Evolutionary conservation across 2,888 invertebrate species (phyloP).

Genomic region (Rhodophaea formosa): DNA sequence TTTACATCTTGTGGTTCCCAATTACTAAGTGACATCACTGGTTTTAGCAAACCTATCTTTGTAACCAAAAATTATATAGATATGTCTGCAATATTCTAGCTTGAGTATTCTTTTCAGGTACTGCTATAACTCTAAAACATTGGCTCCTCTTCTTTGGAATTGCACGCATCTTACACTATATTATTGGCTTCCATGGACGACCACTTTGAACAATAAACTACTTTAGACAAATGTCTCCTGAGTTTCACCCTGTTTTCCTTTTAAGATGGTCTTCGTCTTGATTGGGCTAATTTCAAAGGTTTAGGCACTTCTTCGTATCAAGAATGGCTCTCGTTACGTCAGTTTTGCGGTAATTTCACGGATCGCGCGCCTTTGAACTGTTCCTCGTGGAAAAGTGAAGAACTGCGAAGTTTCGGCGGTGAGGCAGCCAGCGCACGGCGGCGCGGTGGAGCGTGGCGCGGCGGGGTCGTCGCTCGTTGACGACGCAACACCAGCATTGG

Average conservation of each 20-base stretch:
- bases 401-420: conserved; percentile 76
- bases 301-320: neutral
- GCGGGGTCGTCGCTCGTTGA: conserved; percentile 65
- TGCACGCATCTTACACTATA: too few species aligned
- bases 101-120: too few species aligned
- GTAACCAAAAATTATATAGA: neutral
- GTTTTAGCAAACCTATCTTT: neutral
- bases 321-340: conserved; percentile 56
- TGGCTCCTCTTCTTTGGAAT: too few species aligned
- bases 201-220: too few species aligned
- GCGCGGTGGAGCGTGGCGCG: conserved; percentile 63
- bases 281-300: neutral
- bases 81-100: too few species aligned
- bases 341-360: conserved; percentile 77
- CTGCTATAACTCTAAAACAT: too few species aligned
- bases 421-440: conserved; percentile 30
- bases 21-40: conserved; percentile 4
- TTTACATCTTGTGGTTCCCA: neutral
- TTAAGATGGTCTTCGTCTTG: too few species aligned
- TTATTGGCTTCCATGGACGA: too few species aligned
- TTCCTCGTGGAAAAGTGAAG: conserved; percentile 77
- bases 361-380: conserved; percentile 62
- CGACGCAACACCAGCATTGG: conserved; percentile 36
- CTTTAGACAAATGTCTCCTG: too few species aligned
- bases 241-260: too few species aligned